Base-by-base conservation (phyloP, 2,888 invertebrate genomes). In the Drosophila rubida region DNA sequence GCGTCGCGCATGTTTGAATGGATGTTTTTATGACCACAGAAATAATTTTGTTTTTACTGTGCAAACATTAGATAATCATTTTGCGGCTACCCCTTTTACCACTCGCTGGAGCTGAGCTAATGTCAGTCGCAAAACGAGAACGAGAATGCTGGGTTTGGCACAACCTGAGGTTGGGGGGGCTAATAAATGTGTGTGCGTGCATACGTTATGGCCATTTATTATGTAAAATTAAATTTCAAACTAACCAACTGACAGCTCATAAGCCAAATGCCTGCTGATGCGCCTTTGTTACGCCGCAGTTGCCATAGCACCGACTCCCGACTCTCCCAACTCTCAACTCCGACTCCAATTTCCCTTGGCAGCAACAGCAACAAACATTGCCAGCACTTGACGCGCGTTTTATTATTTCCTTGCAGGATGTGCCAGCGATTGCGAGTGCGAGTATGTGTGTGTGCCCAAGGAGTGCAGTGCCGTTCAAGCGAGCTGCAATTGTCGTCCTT, bases 31-130 rank as follows among this genome's bases (percentile, higher is more conserved):
- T 73, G 77, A 75, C 82, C 87, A 61, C 73, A 79, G 60, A 79
- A 85, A 82, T 85, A 82, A 82, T 87, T 82, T 76, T 62, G 69
- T 82, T 82, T 82, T 82, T 82, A 85, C 87, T 79, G 76, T 64
- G 77, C 80, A 82, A 82, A 76, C 88, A 87, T 82, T 85, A 85
- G 88, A 85, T 85, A 87, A 85, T 87, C 88, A 82, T 87, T 77
- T 69, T 79, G 71, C 42, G 63, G 67, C 50, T 45, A 63, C 58
- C 44, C 32, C 69, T 42, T 30, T 50, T 25, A 5, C 37, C 16
- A 32, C 16, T 42, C 32, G 14, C 3, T 41, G 48, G 32, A 13
- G 16, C 32, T 39, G 25, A 42, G 53, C 50, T 75, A 62, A 67
- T 72, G 73, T 61, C 73, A 76, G 72, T 54, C 65, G 59, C 75